phyloP scores from a whole-genome alignment of 2,113 vertebrate genomes.

The Connochaetes taurinus region DNA sequence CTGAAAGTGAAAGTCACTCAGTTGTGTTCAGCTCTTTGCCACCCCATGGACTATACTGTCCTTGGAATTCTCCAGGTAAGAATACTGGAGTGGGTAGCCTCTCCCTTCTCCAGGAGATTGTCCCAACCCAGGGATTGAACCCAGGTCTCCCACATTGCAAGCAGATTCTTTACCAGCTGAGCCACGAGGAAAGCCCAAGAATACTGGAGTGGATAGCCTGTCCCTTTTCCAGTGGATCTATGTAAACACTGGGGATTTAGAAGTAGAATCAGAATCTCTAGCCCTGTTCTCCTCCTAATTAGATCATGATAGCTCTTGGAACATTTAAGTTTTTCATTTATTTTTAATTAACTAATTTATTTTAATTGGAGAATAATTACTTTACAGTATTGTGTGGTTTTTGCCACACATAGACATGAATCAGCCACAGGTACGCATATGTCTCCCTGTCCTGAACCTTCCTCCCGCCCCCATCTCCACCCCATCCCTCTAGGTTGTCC shows the following conservation, averaged over 20 bases:
- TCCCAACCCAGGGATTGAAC: background rate
- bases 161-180: background rate
- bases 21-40: background rate
- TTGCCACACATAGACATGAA: background rate
- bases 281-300: background rate
- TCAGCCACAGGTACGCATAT: background rate
- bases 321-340: background rate
- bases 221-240: background rate
- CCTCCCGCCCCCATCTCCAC: background rate
- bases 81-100: background rate
- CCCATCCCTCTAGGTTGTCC: background rate
- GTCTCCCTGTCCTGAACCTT: background rate
- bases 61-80: background rate
- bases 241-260: background rate
- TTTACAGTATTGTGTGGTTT: background rate
- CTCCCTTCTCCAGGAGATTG: background rate
- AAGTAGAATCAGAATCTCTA: background rate
- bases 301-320: background rate
- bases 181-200: background rate
- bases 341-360: background rate
- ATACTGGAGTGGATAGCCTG: background rate
- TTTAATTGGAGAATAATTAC: background rate
- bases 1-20: background rate
- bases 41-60: background rate
- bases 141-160: background rate